Conservation (phyloP, 1,140 invertebrate species). For the Saccostrea echinata region DNA sequence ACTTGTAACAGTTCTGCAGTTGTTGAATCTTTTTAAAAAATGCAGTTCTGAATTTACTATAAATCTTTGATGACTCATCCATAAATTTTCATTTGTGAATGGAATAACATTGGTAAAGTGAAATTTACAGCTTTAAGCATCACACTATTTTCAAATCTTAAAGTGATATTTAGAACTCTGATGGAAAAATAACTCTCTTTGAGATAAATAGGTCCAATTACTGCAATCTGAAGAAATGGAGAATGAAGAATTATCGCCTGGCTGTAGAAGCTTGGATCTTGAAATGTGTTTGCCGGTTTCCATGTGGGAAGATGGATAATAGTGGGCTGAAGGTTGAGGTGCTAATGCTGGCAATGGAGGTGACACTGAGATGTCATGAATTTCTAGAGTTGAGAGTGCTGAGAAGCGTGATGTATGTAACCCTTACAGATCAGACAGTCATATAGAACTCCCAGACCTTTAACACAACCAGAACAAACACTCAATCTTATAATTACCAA, state of each 20-base stretch:
- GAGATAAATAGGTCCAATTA: background rate
- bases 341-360: background rate
- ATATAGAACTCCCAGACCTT: background rate
- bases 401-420: background rate
- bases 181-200: background rate
- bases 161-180: background rate
- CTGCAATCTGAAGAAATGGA: background rate
- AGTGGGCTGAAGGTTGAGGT: background rate
- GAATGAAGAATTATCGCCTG: slow-evolving; percentile 19
- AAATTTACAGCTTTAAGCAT: slow-evolving; percentile 2
- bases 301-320: slow-evolving; percentile 12
- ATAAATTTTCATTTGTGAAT: background rate
- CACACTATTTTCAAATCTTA: background rate
- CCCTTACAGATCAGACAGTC: background rate
- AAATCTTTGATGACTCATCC: background rate
- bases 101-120: background rate
- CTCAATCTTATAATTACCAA: slow-evolving; percentile 31
- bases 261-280: background rate
- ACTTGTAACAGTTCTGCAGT: too few species aligned
- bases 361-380: background rate
- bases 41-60: too few species aligned
- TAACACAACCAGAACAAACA: slow-evolving; percentile 21
- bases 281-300: background rate
- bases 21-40: too few species aligned
- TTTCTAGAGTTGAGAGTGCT: background rate